Evolutionary conservation across 2,888 invertebrate species (phyloP).

Genomic region (Meloe dianella): DNA sequence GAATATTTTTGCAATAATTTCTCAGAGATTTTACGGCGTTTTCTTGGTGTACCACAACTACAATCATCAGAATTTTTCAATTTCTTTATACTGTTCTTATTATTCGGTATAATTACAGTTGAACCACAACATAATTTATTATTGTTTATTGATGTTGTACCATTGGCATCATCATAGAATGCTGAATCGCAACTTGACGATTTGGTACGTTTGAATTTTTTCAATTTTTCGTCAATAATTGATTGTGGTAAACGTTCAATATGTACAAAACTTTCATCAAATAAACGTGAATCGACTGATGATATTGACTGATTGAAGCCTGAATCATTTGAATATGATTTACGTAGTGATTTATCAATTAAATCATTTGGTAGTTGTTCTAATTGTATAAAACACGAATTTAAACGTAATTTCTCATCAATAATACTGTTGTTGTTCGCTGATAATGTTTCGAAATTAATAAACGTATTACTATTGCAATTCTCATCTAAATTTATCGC

Average conservation of each 20-base stretch:
- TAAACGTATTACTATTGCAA: conserved; percentile 16
- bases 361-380: conserved; percentile 18
- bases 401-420: no score
- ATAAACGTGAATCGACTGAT: not conserved
- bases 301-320: conserved; percentile 2
- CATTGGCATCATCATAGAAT: conserved; percentile 16
- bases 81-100: not conserved
- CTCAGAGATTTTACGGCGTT: not conserved
- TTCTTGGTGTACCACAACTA: not conserved
- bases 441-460: conserved; percentile 14
- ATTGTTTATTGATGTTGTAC: not conserved
- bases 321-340: not conserved
- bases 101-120: not conserved
- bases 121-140: conserved; percentile 1
- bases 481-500: conserved; percentile 17
- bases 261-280: conserved; percentile 18
- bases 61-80: not conserved
- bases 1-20: not conserved
- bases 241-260: conserved; percentile 18
- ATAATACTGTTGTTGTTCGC: not conserved
- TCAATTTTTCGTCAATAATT: conserved; percentile 17
- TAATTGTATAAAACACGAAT: conserved; percentile 8
- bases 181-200: conserved; percentile 26
- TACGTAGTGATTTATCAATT: conserved; percentile 13
- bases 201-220: conserved; percentile 14